Base-by-base conservation (phyloP, 2,888 invertebrate species). In the Tenthredo distinguenda region DNA sequence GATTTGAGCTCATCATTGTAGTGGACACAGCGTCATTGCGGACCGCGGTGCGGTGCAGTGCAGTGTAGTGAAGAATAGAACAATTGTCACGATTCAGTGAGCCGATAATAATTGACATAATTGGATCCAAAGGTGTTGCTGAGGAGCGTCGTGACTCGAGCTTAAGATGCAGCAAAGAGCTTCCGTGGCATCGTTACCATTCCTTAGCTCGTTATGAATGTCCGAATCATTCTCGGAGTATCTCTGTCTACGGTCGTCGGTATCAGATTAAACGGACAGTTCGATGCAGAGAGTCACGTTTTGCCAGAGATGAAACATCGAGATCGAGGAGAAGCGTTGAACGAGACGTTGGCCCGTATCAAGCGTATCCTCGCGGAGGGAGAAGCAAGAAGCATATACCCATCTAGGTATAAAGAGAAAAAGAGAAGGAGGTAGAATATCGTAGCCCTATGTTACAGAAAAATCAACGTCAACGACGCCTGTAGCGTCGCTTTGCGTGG, bases 261-360 rank as follows among this genome's bases (percentile, higher is more conserved):
- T 88, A 88, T 88, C 88, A 87, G 87, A 88, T 87, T 85, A 40
- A 83, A 43, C 83, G 83, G 40, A 37, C 81, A 81, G 81, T 81
- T 21, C 83, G 83, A 83, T 83, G 83, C 83, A 34, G 43, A 85
- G 86, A 87, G 88, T 87, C 88, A 88, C 88, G 88, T 87, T 88
- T 87, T 86, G 84, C 86, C 86, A 85, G 85, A 87, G 88, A 88
- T 87, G 87, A 87, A 86, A 86, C 87, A 86, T 86, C 87, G 55
- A 87, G 88, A 88, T 88, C 86, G 74, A 18, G 26, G 47, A 26
- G 71, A 65, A 83, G 68, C 83, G 68, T 83, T 71, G 47, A 68
- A 71, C 83, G 68, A 83, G 68, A 68, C 83, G 83, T 83, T 83
- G 83, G 71, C 83, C 83, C 83, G 65, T 81, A 50, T 58, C 81